Evolutionary conservation across 2,113 vertebrate species (phyloP), one percentile per base, ranked within the genome.

Genomic region (Oceanodroma tethys): DNA sequence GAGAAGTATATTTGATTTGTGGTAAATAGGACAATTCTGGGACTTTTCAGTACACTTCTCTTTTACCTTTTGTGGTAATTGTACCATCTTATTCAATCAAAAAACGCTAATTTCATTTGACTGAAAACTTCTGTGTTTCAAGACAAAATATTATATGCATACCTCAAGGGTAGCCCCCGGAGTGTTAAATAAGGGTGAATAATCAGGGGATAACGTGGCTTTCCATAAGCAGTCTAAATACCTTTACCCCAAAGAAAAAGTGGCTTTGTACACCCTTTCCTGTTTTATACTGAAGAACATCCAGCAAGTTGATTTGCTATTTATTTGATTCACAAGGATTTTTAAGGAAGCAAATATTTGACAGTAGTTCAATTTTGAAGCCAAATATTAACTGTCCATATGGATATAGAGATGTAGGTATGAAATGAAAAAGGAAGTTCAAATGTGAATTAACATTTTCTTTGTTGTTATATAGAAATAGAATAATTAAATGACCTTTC

Each of bases 11-110:
- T 56, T 55, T 53, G 22, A 48, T n/a, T 10, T 73, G 22, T 27
- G 36, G 5, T 38, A 48, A 42, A 27, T 0, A 14, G 14, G 26
- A 59, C 3, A 1, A 21, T 73, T 7, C 11, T 7, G 23, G 48
- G 43, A 18, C 20, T 19, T 25, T 43, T 22, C 56, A 62, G 13
- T 42, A 42, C 5, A 13, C 30, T 58, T 55, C 19, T 55, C 7
- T 26, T 17, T n/a, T 75, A 67, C 15, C 8, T 70, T 48, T 53
- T 52, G 9, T 76, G 20, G n/a, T 30, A 70, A 62, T 38, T n/a
- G 11, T 42, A 20, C 29, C 14, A 40, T 70, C 63, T 68, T 36
- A 16, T 34, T 72, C n/a, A 30, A 36, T 53, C 18, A 62, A 90
- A 62, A 81, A 29, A 20, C 56, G 19, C 12, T 63, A 13, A 63